These are phyloP conservation scores for Fragum whitleyi DNA, from an alignment of 2,888 invertebrate species.

Conservation along the genomic window DNA sequence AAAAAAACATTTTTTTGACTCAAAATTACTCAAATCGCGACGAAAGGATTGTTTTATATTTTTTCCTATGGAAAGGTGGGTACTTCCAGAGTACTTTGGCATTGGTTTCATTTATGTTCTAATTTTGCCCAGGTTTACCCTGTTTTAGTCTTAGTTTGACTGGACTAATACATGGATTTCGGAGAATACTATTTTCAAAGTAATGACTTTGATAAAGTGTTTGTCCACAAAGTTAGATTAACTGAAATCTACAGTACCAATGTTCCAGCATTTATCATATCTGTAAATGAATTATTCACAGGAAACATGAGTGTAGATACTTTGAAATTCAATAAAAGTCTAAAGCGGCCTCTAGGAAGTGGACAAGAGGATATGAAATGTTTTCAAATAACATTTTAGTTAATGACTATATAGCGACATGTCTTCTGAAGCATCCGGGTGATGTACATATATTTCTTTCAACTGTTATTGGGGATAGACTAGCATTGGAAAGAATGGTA, in stretches of 20 bases:
- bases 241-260: constrained; percentile 21
- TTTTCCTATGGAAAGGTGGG: no score
- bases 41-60: no score
- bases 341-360: constrained; percentile 11
- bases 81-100: no score
- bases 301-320: constrained; percentile 1
- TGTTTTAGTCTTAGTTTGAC: no score
- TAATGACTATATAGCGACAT: constrained; percentile 9
- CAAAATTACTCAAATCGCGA: no score
- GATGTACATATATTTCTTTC: background rate
- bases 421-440: constrained; percentile 21
- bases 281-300: constrained; percentile 17
- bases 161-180: constrained; percentile 27
- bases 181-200: constrained; percentile 49
- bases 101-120: no score
- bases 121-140: no score
- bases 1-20: no score
- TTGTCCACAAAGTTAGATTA: constrained; percentile 36
- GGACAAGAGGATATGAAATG: constrained; percentile 8
- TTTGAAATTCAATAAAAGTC: background rate
- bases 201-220: constrained; percentile 27
- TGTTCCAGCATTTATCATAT: background rate
- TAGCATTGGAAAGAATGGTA: background rate
- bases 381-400: constrained; percentile 29
- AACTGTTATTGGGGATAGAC: constrained; percentile 10